Evolutionary conservation across 2,113 vertebrate species (phyloP).

Genomic region (Paramormyrops kingsleyae): DNA sequence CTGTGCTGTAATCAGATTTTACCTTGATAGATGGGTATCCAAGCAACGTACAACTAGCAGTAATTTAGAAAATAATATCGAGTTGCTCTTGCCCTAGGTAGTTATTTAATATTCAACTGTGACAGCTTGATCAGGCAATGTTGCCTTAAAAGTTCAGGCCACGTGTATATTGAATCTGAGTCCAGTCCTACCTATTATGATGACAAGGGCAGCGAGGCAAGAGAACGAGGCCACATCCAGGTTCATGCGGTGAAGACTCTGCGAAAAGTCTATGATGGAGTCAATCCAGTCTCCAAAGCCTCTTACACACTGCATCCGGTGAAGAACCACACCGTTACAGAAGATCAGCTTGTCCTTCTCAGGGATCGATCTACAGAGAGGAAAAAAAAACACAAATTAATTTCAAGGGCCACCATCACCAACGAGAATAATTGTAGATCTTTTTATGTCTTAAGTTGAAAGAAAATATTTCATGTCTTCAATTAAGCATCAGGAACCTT

Average conservation of each 20-base stretch:
- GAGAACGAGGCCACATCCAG: constrained; percentile 78
- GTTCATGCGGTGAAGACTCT: constrained; percentile 77
- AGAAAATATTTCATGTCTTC: neutral
- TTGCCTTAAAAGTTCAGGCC: neutral
- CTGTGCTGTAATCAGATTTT: neutral
- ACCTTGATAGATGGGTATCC: neutral
- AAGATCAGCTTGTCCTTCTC: constrained; percentile 83
- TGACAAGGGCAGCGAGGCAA: constrained; percentile 81
- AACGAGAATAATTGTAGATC: neutral
- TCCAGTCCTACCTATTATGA: constrained; percentile 75
- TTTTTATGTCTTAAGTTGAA: neutral
- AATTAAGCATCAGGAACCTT: neutral
- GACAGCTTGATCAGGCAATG: neutral
- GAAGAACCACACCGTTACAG: constrained; percentile 81
- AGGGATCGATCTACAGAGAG: constrained; percentile 69
- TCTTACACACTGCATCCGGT: constrained; percentile 76
- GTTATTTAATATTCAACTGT: neutral
- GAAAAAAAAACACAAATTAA: neutral
- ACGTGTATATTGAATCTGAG: neutral
- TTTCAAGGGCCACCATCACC: neutral
- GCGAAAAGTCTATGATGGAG: constrained; percentile 82
- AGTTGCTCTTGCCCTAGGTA: neutral
- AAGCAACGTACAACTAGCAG: neutral
- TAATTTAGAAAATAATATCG: neutral
- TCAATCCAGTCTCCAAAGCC: constrained; percentile 90